Conservation (phyloP, 1,140 invertebrate genomes). For the Drosophila pseudoananassae region DNA sequence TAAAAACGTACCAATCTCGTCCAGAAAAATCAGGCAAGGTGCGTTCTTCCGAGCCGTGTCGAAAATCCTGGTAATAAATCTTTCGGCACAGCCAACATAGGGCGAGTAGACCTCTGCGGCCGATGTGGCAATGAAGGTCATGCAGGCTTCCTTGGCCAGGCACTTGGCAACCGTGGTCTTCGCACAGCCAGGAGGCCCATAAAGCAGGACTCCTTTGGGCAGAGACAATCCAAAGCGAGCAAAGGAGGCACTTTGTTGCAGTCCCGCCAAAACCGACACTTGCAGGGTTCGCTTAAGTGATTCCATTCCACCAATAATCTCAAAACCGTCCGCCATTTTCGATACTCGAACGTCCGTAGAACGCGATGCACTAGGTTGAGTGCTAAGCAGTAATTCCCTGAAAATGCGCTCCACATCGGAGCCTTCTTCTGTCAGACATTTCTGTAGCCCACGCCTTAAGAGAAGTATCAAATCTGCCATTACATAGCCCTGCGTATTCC, state of each 20-base stretch:
- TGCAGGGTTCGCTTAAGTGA: conserved; percentile 87
- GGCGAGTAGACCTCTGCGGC: conserved; percentile 89
- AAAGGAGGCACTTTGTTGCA: conserved; percentile 87
- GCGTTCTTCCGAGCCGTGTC: conserved; percentile 87
- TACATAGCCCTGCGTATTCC: conserved; percentile 74
- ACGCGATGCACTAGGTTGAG: conserved; percentile 85
- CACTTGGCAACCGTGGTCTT: conserved; percentile 90
- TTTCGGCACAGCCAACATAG: conserved; percentile 88
- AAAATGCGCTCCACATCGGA: conserved; percentile 41
- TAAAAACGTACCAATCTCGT: conserved; percentile 87
- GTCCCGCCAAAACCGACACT: conserved; percentile 88
- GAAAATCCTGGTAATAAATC: conserved; percentile 87
- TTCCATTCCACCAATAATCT: conserved; percentile 88
- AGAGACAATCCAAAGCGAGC: conserved; percentile 86
- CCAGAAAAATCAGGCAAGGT: conserved; percentile 90
- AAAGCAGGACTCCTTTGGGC: conserved; percentile 87
- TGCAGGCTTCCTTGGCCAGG: conserved; percentile 86
- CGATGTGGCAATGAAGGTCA: conserved; percentile 87
- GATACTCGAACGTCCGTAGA: conserved; percentile 85
- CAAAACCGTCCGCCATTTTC: conserved; percentile 84
- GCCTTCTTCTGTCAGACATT: conserved; percentile 12
- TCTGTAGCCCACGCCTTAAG: conserved; percentile 49
- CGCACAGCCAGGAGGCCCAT: conserved; percentile 91
- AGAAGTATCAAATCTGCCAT: conserved; percentile 65
- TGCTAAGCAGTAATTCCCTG: conserved; percentile 15